Evolutionary conservation across 2,888 invertebrate genomes (phyloP).

Genomic region (Xestia rhomboidea): DNA sequence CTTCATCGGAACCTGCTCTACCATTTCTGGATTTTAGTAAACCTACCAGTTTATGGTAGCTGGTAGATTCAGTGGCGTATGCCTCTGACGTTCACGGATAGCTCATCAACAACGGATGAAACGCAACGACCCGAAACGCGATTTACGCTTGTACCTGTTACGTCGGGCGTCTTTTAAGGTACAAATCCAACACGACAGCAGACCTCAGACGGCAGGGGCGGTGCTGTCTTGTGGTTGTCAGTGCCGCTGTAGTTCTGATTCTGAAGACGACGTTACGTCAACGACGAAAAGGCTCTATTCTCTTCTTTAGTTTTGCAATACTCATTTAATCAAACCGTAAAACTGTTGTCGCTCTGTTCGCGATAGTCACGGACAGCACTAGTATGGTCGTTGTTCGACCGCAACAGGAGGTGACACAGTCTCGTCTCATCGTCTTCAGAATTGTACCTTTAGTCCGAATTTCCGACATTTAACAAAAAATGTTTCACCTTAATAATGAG

Average conservation of each 20-base stretch:
- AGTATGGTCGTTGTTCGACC: background rate
- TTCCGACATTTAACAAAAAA: constrained; percentile 31
- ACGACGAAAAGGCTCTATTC: background rate
- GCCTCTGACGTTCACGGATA: constrained; percentile 13
- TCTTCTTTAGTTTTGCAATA: background rate
- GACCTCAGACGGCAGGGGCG: background rate
- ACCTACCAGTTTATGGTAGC: background rate
- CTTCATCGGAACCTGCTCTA: background rate
- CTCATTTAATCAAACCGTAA: background rate
- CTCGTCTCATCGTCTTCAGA: background rate
- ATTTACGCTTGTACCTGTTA: constrained; percentile 22
- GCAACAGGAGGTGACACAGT: background rate
- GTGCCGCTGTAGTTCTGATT: background rate
- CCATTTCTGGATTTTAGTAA: constrained; percentile 1
- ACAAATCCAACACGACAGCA: background rate
- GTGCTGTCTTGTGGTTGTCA: background rate
- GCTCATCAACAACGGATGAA: constrained; percentile 12
- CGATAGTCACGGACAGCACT: background rate
- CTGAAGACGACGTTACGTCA: background rate
- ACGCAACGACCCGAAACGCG: constrained; percentile 21
- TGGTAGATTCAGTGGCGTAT: constrained; percentile 8
- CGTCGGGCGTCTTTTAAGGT: constrained; percentile 25
- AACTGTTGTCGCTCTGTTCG: background rate
- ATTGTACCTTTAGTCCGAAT: background rate
- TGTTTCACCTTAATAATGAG: background rate